phyloP scores from a whole-genome alignment of 2,113 vertebrate species.

The Dipodomys ordii region DNA sequence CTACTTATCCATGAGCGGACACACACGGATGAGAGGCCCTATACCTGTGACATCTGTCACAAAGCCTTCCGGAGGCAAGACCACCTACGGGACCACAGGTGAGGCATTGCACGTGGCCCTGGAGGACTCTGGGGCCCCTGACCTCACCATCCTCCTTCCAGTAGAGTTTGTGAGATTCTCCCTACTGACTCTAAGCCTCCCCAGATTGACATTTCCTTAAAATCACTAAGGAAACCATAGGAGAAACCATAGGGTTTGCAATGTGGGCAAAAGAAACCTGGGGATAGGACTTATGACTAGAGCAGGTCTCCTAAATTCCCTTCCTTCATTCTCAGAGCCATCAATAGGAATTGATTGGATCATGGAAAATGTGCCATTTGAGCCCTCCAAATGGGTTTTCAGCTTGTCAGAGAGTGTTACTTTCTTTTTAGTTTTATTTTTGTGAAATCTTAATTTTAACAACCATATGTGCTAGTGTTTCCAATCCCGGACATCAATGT shows the following conservation, averaged over 20 bases:
- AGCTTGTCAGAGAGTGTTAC: not conserved
- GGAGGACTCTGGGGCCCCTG: not conserved
- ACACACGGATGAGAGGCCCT: constrained; percentile 97
- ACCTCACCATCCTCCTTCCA: not conserved
- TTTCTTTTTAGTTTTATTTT: not conserved
- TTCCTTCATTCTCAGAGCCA: no score
- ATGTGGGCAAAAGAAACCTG: not conserved
- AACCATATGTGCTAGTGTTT: not conserved
- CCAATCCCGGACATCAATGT: not conserved
- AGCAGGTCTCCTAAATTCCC: not conserved
- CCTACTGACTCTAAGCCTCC: not conserved
- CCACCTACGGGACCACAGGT: constrained; percentile 99
- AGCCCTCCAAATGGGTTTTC: not conserved
- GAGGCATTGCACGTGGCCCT: not conserved
- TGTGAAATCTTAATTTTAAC: not conserved
- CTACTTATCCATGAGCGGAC: constrained; percentile 98
- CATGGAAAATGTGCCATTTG: no score
- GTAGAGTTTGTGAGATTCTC: not conserved
- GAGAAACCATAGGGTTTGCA: not conserved
- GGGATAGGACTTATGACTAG: not conserved
- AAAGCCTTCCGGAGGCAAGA: constrained; percentile 99
- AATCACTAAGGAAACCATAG: not conserved
- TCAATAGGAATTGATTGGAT: not conserved
- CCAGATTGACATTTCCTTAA: not conserved
- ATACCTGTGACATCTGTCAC: constrained; percentile 99